phyloP scores from a whole-genome alignment of 1,140 invertebrate species.

The Tenebrio molitor region DNA sequence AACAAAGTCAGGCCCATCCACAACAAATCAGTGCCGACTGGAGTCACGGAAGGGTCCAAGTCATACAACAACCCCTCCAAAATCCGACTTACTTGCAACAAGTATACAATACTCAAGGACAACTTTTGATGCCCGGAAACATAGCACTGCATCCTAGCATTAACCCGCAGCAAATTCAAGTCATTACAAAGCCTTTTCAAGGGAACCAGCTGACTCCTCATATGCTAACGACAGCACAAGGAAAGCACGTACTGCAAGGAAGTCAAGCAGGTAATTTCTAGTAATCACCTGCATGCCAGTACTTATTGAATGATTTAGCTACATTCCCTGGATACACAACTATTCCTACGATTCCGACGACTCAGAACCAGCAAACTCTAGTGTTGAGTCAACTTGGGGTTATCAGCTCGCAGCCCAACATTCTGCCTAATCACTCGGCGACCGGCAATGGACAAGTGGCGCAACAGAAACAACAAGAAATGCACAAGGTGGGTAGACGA shows the following conservation, averaged over 20 bases:
- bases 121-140: constrained; percentile 80
- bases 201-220: constrained; percentile 82
- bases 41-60: constrained; percentile 70
- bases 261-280: constrained; percentile 70
- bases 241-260: constrained; percentile 75
- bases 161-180: constrained; percentile 85
- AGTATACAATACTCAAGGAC: constrained; percentile 83
- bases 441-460: constrained; percentile 62
- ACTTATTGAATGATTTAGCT: constrained; percentile 59
- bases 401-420: constrained; percentile 79
- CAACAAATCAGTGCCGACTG: constrained; percentile 65
- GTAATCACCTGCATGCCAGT: background rate
- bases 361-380: constrained; percentile 80
- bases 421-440: constrained; percentile 70
- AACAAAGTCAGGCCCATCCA: constrained; percentile 65
- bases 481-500: constrained; percentile 59
- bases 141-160: constrained; percentile 81
- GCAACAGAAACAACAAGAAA: constrained; percentile 67
- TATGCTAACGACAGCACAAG: constrained; percentile 81
- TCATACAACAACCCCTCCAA: constrained; percentile 86
- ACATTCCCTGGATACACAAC: constrained; percentile 78
- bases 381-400: constrained; percentile 85
- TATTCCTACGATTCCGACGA: constrained; percentile 83
- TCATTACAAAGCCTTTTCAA: constrained; percentile 87
- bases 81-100: constrained; percentile 84